Percentiles rank a stretch among this genome's conserved stretches.
These are phyloP conservation scores for Echinops telfairi DNA, from an alignment of 2,113 vertebrate genomes.

Conservation along the genomic window DNA sequence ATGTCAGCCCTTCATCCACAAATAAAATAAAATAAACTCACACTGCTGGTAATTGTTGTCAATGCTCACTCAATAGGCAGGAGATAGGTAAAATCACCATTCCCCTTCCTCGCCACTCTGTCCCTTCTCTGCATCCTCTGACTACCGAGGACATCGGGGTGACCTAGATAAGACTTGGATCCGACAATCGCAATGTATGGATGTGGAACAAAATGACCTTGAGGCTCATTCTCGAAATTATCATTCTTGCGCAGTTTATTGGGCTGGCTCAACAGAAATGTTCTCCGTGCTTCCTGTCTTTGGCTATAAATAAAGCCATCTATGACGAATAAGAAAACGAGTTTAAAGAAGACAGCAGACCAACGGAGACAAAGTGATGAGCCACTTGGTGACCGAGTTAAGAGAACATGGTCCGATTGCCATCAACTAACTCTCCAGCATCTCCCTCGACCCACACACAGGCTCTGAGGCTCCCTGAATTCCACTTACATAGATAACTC, in stretches of 20 bases:
- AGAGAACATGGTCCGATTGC: accelerated
- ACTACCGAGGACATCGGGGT: conserved; percentile 23
- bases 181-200: neutral
- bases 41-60: neutral
- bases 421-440: no score
- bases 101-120: neutral
- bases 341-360: neutral
- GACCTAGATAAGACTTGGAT: conserved; percentile 45
- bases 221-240: conserved; percentile 57
- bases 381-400: neutral
- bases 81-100: conserved; percentile 23
- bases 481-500: neutral
- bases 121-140: neutral
- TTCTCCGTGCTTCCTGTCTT: conserved; percentile 58
- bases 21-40: neutral
- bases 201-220: conserved; percentile 56
- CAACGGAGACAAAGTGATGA: neutral
- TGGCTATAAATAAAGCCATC: conserved; percentile 32
- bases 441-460: neutral
- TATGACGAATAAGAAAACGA: conserved; percentile 42
- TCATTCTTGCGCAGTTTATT: conserved; percentile 25
- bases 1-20: conserved; percentile 7
- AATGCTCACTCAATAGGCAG: conserved; percentile 53
- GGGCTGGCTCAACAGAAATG: neutral
- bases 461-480: neutral